Evolutionary conservation across 30 jellyfish, hydroid and myxozoan genomes (phyloP).

Genomic region (Turritopsis dohrnii): DNA sequence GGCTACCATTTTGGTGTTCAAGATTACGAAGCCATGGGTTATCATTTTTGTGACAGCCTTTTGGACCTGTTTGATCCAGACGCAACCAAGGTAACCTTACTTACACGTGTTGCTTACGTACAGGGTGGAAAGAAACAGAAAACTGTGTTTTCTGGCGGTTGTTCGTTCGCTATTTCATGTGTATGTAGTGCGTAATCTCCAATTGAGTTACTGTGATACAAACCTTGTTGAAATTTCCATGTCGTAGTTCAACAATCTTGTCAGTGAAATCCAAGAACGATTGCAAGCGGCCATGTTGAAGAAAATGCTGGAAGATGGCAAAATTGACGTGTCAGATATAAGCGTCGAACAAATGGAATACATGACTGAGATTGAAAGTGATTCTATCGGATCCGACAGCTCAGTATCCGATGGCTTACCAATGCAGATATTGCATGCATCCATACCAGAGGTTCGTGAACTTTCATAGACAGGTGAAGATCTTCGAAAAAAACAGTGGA

Average conservation of each 20-base stretch:
- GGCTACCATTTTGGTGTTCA: conserved; percentile 68
- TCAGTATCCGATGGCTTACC: conserved; percentile 91
- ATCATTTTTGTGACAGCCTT: conserved; percentile 82
- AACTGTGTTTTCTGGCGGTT: background rate
- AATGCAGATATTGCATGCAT: conserved; percentile 84
- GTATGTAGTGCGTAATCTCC: no score
- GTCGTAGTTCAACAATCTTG: conserved; percentile 17
- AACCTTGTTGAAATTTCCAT: background rate
- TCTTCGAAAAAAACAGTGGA: no score
- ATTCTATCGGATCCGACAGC: conserved; percentile 83
- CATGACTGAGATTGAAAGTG: conserved; percentile 65
- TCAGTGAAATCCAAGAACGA: conserved; percentile 41
- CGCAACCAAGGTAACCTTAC: conserved; percentile 50
- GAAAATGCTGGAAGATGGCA: conserved; percentile 16
- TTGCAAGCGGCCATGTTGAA: conserved; percentile 29
- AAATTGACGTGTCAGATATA: conserved; percentile 20
- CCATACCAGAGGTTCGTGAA: conserved; percentile 68
- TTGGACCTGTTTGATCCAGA: conserved; percentile 90
- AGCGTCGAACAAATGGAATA: conserved; percentile 40
- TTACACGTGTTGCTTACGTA: background rate
- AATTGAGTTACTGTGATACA: background rate
- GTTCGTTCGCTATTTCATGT: no score
- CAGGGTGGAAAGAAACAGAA: background rate
- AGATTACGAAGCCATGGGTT: conserved; percentile 84
- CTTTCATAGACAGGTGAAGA: conserved; percentile 15